A percentile compares a stretch with the other conserved stretches of the same genome.
phyloP scores from a whole-genome alignment of 2,797 vertebrate genomes.

The Notoglanidium macrostoma region DNA sequence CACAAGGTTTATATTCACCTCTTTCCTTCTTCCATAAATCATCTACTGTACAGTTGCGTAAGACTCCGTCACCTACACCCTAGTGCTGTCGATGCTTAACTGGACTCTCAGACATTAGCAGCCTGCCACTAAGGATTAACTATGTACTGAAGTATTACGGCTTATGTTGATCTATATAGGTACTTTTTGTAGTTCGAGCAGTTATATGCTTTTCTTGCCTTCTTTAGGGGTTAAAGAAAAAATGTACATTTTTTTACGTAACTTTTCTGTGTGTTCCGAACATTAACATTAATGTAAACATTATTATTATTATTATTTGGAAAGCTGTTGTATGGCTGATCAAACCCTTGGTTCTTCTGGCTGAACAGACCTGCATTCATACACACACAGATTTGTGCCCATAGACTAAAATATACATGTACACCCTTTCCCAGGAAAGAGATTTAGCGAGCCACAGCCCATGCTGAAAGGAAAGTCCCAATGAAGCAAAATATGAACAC shows the following conservation, averaged over 20 bases:
- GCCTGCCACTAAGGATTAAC: slow-evolving; percentile 41
- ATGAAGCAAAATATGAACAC: slow-evolving; percentile 46
- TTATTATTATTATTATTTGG: not conserved
- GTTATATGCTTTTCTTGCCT: not conserved
- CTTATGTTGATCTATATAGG: slow-evolving; percentile 12
- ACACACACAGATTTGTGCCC: slow-evolving; percentile 3
- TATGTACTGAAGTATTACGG: slow-evolving; percentile 36
- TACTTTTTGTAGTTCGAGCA: not conserved
- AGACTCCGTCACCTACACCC: slow-evolving; percentile 10
- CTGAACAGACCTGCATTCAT: slow-evolving; percentile 33
- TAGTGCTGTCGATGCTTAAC: slow-evolving; percentile 48
- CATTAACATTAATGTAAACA: not conserved
- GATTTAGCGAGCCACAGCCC: slow-evolving; percentile 9
- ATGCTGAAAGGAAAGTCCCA: slow-evolving; percentile 35
- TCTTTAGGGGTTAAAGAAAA: not conserved
- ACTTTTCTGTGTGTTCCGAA: not conserved
- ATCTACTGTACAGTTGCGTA: slow-evolving; percentile 36
- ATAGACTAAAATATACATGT: slow-evolving; percentile 12
- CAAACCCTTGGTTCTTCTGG: not conserved
- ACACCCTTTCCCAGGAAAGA: slow-evolving; percentile 20
- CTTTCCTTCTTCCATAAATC: slow-evolving; percentile 37
- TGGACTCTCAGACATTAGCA: slow-evolving; percentile 40
- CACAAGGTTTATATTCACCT: slow-evolving; percentile 29
- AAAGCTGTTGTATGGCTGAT: not conserved
- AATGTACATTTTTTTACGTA: not conserved